These are phyloP conservation scores for Zoanthus sociatus DNA, from an alignment of 92 coral and sea anemone species.

Conservation along the genomic window DNA sequence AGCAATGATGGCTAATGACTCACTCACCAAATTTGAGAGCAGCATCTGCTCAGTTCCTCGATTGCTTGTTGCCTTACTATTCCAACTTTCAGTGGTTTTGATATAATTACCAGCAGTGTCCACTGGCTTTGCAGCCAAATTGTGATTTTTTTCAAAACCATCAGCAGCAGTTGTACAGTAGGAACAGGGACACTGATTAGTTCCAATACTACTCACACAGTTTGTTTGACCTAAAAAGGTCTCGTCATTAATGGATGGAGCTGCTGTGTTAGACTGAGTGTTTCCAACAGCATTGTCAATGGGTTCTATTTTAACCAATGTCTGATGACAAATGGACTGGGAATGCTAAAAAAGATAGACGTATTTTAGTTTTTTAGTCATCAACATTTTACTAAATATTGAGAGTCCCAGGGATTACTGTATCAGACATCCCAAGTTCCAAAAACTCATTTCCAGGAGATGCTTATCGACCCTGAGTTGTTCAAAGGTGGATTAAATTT, in stretches of 20 bases:
- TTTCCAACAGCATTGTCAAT: not conserved
- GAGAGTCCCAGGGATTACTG: too few species aligned
- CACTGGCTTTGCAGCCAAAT: not conserved
- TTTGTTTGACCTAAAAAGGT: not conserved
- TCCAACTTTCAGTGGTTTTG: not conserved
- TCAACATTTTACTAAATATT: too few species aligned
- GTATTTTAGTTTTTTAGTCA: too few species aligned
- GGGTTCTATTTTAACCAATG: conserved; percentile 24
- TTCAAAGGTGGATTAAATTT: too few species aligned
- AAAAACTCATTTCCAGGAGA: too few species aligned
- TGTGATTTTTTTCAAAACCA: not conserved
- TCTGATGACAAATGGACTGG: not conserved
- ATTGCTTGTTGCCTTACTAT: not conserved
- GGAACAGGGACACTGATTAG: conserved; percentile 12
- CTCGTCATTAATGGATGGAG: not conserved
- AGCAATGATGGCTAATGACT: not conserved
- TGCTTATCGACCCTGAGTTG: too few species aligned
- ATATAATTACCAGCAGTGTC: not conserved
- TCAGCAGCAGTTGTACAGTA: conserved; percentile 11
- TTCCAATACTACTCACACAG: conserved; percentile 16
- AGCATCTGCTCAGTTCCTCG: not conserved
- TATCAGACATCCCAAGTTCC: too few species aligned
- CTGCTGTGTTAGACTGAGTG: conserved; percentile 1
- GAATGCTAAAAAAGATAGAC: not conserved
- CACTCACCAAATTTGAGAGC: conserved; percentile 22